These are phyloP conservation scores for Erpornis zantholeuca DNA, from an alignment of 2,113 vertebrate species.

Conservation along the genomic window DNA sequence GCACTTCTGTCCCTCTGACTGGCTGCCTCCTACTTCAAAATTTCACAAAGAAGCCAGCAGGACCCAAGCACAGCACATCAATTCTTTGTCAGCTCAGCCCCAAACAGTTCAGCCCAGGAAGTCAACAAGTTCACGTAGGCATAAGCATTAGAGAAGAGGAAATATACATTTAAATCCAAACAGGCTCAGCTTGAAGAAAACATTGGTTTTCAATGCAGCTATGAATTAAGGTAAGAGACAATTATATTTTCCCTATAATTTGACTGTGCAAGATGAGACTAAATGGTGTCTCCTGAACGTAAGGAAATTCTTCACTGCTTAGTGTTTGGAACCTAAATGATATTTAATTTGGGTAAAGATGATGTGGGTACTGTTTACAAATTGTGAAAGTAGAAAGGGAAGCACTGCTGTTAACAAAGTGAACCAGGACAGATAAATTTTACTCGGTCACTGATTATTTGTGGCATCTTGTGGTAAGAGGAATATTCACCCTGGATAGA, in stretches of 20 bases:
- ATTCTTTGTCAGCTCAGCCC: not conserved
- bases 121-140: not conserved
- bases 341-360: not conserved
- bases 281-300: not conserved
- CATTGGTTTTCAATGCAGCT: not conserved
- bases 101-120: constrained; percentile 30
- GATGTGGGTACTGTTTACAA: not conserved
- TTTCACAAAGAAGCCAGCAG: not conserved
- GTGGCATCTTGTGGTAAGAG: not conserved
- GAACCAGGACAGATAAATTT: not conserved
- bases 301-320: not conserved
- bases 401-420: not conserved
- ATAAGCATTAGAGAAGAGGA: constrained; percentile 2
- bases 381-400: not conserved
- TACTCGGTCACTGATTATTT: not conserved
- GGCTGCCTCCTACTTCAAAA: not conserved
- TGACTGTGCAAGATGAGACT: not conserved
- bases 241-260: not conserved
- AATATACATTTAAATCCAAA: not conserved
- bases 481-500: not conserved
- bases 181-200: not conserved
- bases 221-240: constrained; percentile 53
- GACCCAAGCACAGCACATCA: not conserved
- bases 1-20: not conserved
- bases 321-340: not conserved